These are phyloP conservation scores for western clawed frog (Xenopus tropicalis) DNA, from an alignment of 2,113 vertebrate species.

Conservation along the genomic window DNA sequence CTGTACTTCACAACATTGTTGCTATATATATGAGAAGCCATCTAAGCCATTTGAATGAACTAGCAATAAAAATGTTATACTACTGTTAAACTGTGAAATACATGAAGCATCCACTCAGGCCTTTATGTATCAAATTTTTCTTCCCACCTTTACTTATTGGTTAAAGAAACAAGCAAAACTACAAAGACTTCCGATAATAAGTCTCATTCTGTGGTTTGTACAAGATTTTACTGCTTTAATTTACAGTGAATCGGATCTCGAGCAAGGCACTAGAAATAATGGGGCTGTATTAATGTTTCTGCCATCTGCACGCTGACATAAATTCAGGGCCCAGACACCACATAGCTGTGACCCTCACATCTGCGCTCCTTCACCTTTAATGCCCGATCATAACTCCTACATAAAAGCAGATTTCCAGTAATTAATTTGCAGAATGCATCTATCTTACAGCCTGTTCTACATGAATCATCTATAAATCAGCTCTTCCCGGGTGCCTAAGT, in stretches of 20 bases:
- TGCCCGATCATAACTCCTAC: constrained; percentile 14
- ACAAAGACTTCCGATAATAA: neutral
- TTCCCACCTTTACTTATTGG: neutral
- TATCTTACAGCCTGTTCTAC: constrained; percentile 1
- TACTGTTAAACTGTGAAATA: no score
- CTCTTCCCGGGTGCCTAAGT: constrained; percentile 10
- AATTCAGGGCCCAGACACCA: constrained; percentile 10
- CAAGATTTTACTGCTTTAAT: constrained; percentile 3
- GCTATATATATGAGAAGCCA: no score
- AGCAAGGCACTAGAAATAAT: constrained; percentile 19
- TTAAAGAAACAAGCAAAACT: neutral
- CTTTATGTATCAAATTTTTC: neutral
- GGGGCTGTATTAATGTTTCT: constrained; percentile 18
- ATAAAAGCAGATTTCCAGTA: constrained; percentile 19
- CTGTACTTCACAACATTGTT: no score
- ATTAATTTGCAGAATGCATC: constrained; percentile 11
- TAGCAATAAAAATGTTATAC: no score
- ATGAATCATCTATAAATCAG: constrained; percentile 20
- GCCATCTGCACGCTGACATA: constrained; percentile 21
- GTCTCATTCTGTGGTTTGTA: neutral
- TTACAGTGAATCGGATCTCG: neutral
- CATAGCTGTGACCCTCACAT: constrained; percentile 7
- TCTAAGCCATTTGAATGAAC: no score
- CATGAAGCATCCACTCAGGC: no score
- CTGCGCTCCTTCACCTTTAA: constrained; percentile 25